Evolutionary conservation across 2,797 vertebrate genomes (phyloP).

Genomic region (Acridotheres tristis): DNA sequence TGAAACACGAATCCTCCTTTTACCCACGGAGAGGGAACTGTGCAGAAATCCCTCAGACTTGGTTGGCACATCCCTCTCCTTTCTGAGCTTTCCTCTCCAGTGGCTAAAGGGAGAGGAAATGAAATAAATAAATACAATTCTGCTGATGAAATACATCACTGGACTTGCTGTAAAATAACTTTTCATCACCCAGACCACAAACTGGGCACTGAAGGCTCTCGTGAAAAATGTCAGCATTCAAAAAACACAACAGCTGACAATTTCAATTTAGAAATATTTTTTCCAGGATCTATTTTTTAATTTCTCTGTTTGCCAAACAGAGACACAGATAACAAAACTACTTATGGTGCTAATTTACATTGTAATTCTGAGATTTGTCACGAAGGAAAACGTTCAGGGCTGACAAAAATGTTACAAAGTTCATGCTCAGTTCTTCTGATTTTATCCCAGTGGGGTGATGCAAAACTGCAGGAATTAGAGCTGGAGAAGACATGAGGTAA

Average conservation of each 20-base stretch:
- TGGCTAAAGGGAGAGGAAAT: background rate
- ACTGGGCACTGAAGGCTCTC: background rate
- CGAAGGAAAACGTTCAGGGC: accelerated
- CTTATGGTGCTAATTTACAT: background rate
- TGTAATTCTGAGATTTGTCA: accelerated
- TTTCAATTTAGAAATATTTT: background rate
- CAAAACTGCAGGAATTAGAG: background rate
- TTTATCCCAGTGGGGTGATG: background rate
- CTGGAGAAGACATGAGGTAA: background rate
- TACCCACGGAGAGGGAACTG: background rate
- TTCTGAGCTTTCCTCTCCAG: background rate
- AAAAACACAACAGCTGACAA: background rate
- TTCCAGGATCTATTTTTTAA: background rate
- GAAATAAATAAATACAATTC: background rate
- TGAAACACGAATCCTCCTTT: background rate
- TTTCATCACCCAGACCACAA: background rate
- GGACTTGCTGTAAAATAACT: background rate
- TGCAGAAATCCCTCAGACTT: background rate
- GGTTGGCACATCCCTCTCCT: background rate
- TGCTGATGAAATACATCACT: background rate
- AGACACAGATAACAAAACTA: background rate
- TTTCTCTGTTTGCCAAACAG: background rate
- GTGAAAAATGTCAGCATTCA: background rate
- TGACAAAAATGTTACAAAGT: accelerated
- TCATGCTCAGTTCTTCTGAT: background rate